Base-by-base conservation (phyloP, 2,797 vertebrate genomes). In the Streptopelia turtur region DNA sequence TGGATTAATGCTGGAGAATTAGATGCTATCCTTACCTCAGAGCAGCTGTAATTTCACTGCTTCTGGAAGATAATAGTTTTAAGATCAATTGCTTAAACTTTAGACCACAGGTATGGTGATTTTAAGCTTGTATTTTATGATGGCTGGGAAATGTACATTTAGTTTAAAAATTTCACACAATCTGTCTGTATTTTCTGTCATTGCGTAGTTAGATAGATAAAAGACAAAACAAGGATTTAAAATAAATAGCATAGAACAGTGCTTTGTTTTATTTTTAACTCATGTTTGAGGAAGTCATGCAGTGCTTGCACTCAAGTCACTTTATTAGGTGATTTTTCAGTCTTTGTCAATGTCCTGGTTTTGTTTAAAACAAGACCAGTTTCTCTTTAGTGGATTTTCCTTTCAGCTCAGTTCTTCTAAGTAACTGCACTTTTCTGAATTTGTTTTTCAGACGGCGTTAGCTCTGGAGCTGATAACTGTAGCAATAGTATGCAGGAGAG, bases 11-110 rank as follows among this genome's bases (percentile, higher is more conserved):
- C 35, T 77, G 27, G 59, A 88, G 88, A 95, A 95, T 95, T 93
- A 95, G 89, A 86, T 89, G 47, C 68, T 93, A 76, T 89, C 90
- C 76, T 91, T 89, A 91, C 77, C 78, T 81, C 87, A 64, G 72
- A 94, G 84, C 50, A 80, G 71, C 81, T 89, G 59, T 81, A 81
- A 85, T 94, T 88, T 78, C 57, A 77, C 78, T 89, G 74, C 56
- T 87, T 60, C 53, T 90, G 71, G 57, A 91, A 93, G 90, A 93
- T 87, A 94, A 95, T 92, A 77, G 78, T 68, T 94, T 95, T 95
- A 78, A 95, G 92, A 96, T 94, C 64, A 84, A 94, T 90, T 93
- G 69, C 78, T 87, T 87, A 85, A 75, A 80, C 78, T 79, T 89
- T 52, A 82, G 70, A 66, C 52, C 52, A 77, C 45, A 86, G 39